Percentiles rank a stretch among this genome's conserved stretches.
These are phyloP conservation scores for Microctenopoma stevenorrisi DNA, from an alignment of 2,797 vertebrate genomes.

Conservation along the genomic window DNA sequence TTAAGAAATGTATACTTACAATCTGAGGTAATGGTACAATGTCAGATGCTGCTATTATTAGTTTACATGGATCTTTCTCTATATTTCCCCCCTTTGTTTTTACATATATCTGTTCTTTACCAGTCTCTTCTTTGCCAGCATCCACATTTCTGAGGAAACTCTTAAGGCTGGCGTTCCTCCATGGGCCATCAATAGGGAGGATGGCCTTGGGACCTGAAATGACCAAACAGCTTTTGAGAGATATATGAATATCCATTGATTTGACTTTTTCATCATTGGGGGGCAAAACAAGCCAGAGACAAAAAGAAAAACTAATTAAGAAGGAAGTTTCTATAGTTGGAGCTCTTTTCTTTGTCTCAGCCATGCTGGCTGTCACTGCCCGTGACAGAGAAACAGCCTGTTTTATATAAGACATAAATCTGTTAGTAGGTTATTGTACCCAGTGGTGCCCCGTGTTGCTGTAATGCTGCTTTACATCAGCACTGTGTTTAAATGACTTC, in stretches of 20 bases:
- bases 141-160: conserved; percentile 78
- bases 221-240: conserved; percentile 13
- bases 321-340: conserved; percentile 40
- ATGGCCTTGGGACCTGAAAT: conserved; percentile 69
- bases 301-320: conserved; percentile 10
- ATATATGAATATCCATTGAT: neutral
- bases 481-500: conserved; percentile 33
- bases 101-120: conserved; percentile 38
- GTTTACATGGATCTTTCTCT: too few species aligned
- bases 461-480: conserved; percentile 34
- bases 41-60: too few species aligned
- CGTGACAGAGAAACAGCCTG: conserved; percentile 24
- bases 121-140: conserved; percentile 73
- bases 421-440: conserved; percentile 29
- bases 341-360: conserved; percentile 40
- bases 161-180: conserved; percentile 76
- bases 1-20: too few species aligned
- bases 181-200: conserved; percentile 77
- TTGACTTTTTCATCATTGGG: neutral
- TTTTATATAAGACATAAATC: conserved; percentile 22
- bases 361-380: conserved; percentile 4
- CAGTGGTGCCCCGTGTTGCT: conserved; percentile 24
- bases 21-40: too few species aligned
- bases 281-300: neutral
- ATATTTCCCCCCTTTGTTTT: neutral